These are phyloP conservation scores for Argentina silus DNA, from an alignment of 2,797 vertebrate genomes.

Conservation along the genomic window DNA sequence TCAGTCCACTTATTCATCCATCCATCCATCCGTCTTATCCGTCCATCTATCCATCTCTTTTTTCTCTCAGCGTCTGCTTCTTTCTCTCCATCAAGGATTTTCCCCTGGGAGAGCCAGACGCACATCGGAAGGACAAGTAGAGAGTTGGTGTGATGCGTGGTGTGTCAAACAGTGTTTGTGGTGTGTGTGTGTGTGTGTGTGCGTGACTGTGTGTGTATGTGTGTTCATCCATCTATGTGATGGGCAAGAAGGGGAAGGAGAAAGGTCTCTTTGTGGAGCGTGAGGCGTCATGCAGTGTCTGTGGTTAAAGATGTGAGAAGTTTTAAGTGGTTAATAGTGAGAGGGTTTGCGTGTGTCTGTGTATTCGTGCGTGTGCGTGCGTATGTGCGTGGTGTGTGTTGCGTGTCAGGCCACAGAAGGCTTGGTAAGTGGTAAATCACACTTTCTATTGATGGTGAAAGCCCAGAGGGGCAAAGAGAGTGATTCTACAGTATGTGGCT, in stretches of 20 bases:
- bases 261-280: conserved; percentile 11
- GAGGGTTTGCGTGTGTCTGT: conserved; percentile 1
- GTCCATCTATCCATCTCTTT: background rate
- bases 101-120: background rate
- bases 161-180: conserved; percentile 13
- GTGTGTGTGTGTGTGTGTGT: conserved; percentile 23
- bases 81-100: conserved; percentile 16
- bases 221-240: conserved; percentile 25
- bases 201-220: conserved; percentile 10
- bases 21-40: conserved; percentile 26
- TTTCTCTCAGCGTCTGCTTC: background rate
- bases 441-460: conserved; percentile 25
- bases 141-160: conserved; percentile 20
- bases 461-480: conserved; percentile 20
- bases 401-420: conserved; percentile 36
- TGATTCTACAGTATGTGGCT: conserved; percentile 28
- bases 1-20: conserved; percentile 13
- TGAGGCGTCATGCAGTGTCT: conserved; percentile 28
- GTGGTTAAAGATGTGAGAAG: background rate
- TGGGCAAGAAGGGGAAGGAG: conserved; percentile 19
- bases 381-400: conserved; percentile 20
- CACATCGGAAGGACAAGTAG: background rate
- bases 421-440: conserved; percentile 19
- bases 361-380: conserved; percentile 26
- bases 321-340: conserved; percentile 6